Base-by-base conservation (phyloP, 2,888 invertebrate species). In the Tromatobia lineatoria region DNA sequence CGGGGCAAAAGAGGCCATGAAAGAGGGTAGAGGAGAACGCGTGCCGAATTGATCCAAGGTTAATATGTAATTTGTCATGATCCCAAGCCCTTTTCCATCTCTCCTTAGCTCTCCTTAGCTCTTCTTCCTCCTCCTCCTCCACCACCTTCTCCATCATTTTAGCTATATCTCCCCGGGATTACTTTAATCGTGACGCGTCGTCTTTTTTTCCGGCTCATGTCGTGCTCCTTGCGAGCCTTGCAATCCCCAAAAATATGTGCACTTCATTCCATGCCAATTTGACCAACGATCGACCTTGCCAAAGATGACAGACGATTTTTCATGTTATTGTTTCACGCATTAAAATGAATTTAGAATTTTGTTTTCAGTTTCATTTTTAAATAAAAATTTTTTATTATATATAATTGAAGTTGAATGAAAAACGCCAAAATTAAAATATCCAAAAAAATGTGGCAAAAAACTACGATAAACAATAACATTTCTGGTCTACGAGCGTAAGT, bases 1-100 rank as follows among this genome's bases (percentile, higher is more conserved):
- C 20, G n/a, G 59, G n/a, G 61, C 20, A 34, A 69, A 20, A 23
- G 59, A 8, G 61, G 50, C 11, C 11, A 13, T 25, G 18, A 38
- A 45, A 11, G 59, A 57, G 57, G 67, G 23, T 52, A 54, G 50
- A n/a, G 34, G 25, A 52, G 66, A 42, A 67, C 45, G 50, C 42
- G 61, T 20, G 59, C 66, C 61, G 52, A 81, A 80, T 77, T 77
- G 67, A 79, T 83, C 74, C 78, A 70, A 78, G 82, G 74, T 70
- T 84, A 79, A 79, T 82, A 70, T 74, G 69, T 78, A 74, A 82
- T 84, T 84, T 78, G 74, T 78, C 83, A 71, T 70, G 74, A 79
- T 57, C 29, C 54, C 23, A 42, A 59, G 71, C 57, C 45, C 45
- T 34, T 38, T 47, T 70, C 34, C 47, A 23, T 18, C 66, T 3